These are phyloP conservation scores for Agonopterix subpropinquella DNA, from an alignment of 2,888 invertebrate genomes.

Conservation along the genomic window DNA sequence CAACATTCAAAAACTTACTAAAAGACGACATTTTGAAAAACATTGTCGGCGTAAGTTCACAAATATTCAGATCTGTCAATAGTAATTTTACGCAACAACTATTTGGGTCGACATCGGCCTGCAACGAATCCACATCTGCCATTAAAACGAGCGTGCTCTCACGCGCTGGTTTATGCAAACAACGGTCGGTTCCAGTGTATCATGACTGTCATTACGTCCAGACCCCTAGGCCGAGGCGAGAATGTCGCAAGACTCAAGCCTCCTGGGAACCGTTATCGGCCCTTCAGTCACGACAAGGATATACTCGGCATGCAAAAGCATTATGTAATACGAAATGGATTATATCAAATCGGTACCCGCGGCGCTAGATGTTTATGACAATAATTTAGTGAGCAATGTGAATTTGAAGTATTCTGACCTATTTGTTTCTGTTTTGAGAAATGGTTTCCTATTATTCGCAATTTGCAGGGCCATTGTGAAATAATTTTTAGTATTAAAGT, in stretches of 20 bases:
- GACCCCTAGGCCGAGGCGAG: slow-evolving; percentile 12
- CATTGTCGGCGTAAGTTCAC: slow-evolving; percentile 19
- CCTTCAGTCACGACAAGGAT: slow-evolving; percentile 58
- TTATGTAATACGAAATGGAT: slow-evolving; percentile 47
- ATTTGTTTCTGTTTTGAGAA: no score
- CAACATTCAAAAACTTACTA: no score
- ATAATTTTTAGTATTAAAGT: no score
- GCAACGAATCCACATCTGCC: slow-evolving; percentile 26
- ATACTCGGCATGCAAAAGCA: slow-evolving; percentile 25
- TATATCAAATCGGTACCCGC: slow-evolving; percentile 44
- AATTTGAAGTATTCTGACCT: no score
- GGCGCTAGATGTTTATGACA: slow-evolving; percentile 50
- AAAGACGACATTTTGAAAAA: no score
- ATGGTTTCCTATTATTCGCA: no score
- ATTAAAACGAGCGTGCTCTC: slow-evolving; percentile 57
- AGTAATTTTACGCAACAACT: slow-evolving; percentile 27
- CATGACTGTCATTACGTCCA: slow-evolving; percentile 55
- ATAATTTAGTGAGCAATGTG: slow-evolving; percentile 2
- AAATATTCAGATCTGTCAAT: neutral
- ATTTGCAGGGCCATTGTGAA: no score
- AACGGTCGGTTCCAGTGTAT: slow-evolving; percentile 47
- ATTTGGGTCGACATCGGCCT: slow-evolving; percentile 38
- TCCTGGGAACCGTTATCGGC: slow-evolving; percentile 50
- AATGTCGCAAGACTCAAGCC: slow-evolving; percentile 53
- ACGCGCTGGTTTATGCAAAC: slow-evolving; percentile 55